Evolutionary conservation across 2,797 vertebrate species (phyloP).

Genomic region (Syngnathus acus): DNA sequence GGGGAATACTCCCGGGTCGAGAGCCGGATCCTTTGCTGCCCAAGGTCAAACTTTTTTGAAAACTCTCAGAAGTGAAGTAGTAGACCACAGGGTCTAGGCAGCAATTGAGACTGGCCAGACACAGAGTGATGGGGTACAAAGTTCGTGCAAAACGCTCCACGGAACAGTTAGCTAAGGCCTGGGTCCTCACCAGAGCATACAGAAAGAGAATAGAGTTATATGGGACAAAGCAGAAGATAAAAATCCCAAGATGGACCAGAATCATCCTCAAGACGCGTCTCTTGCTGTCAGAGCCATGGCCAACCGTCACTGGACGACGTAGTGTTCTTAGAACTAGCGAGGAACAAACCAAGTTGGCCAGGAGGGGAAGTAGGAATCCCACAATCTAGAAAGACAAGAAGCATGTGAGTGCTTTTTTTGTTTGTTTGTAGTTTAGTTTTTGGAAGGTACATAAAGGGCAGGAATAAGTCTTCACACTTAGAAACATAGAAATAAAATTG

Average conservation of each 20-base stretch:
- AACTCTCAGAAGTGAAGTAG: conserved; percentile 95
- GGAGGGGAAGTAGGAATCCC: conserved; percentile 88
- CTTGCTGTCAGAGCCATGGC: conserved; percentile 91
- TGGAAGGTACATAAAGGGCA: neutral
- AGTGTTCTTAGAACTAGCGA: conserved; percentile 89
- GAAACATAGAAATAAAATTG: neutral
- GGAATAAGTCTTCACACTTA: neutral
- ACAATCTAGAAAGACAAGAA: conserved; percentile 60
- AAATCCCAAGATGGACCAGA: conserved; percentile 88
- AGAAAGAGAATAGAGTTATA: conserved; percentile 97
- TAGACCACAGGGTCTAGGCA: conserved; percentile 96
- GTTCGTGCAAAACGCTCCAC: conserved; percentile 88
- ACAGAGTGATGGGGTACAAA: conserved; percentile 91
- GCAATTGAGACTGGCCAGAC: conserved; percentile 90
- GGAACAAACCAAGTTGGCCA: conserved; percentile 89
- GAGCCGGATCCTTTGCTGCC: conserved; percentile 71
- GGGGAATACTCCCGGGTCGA: conserved; percentile 79
- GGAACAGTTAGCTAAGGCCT: conserved; percentile 83
- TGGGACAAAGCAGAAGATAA: conserved; percentile 94
- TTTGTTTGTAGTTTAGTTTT: neutral
- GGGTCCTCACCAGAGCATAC: conserved; percentile 89
- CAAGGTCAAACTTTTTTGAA: conserved; percentile 90
- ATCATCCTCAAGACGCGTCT: conserved; percentile 92
- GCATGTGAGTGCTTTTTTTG: neutral
- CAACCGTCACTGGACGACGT: conserved; percentile 80